Conservation (phyloP, 2,113 vertebrate species). For the Daboia siamensis region DNA sequence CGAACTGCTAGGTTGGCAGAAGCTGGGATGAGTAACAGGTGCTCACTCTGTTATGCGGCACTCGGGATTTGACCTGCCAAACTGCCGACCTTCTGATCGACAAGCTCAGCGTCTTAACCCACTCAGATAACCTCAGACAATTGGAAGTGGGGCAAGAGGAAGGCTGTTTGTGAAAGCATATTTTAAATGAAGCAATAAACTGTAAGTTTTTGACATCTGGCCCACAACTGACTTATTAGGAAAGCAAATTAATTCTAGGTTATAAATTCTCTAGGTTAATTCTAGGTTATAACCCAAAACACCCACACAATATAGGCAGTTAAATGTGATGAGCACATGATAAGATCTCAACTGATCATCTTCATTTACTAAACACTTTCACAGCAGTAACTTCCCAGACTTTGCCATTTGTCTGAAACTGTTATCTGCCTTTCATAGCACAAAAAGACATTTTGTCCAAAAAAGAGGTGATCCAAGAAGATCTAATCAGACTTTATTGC, state of each 20-base stretch:
- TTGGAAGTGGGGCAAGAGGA: not conserved
- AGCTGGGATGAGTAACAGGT: too few relatives aligned
- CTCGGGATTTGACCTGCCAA: too few relatives aligned
- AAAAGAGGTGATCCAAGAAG: constrained; percentile 15
- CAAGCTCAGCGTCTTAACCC: too few relatives aligned
- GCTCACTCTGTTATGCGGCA: too few relatives aligned
- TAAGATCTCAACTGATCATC: constrained; percentile 49
- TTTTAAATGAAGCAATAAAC: constrained; percentile 7
- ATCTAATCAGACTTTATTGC: constrained; percentile 91
- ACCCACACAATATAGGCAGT: not conserved
- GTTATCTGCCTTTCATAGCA: constrained; percentile 61
- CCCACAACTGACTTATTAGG: rapidly evolving
- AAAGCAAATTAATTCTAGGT: not conserved
- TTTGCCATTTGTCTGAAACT: constrained; percentile 59
- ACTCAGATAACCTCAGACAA: not conserved
- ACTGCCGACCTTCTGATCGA: too few relatives aligned
- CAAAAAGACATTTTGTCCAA: constrained; percentile 49
- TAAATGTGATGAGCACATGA: constrained; percentile 20
- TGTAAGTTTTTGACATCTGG: not conserved
- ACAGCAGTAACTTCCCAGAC: constrained; percentile 58
- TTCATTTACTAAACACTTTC: constrained; percentile 62
- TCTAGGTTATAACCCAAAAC: not conserved
- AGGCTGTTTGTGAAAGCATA: not conserved
- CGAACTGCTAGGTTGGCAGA: too few relatives aligned
- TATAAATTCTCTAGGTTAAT: too few relatives aligned